These are phyloP conservation scores for Hyperopisus bebe DNA, from an alignment of 2,113 vertebrate genomes.

Conservation along the genomic window DNA sequence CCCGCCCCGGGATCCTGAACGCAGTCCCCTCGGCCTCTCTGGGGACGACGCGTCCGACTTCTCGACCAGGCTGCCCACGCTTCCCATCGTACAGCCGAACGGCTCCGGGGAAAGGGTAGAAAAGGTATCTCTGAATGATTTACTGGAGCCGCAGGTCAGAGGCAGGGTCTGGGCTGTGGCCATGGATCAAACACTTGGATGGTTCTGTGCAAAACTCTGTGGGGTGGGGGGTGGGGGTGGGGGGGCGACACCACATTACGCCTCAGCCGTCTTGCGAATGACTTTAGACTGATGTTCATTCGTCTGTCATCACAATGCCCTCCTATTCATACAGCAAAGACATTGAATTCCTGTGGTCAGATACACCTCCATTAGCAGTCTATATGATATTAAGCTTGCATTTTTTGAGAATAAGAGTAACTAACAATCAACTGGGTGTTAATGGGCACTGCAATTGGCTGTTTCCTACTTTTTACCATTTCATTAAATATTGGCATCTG, in stretches of 20 bases:
- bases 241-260: not conserved
- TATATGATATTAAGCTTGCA: not conserved
- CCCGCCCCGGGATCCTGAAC: slow-evolving; percentile 65
- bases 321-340: not conserved
- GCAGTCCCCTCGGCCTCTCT: slow-evolving; percentile 58
- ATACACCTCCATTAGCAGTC: not conserved
- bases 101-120: slow-evolving; percentile 49
- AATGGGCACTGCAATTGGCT: not conserved
- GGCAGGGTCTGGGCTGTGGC: slow-evolving; percentile 82
- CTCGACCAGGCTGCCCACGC: slow-evolving; percentile 92
- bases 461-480: not conserved
- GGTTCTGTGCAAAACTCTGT: slow-evolving; percentile 60
- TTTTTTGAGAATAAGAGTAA: not conserved
- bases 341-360: not conserved
- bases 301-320: not conserved
- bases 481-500: not conserved
- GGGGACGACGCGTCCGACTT: slow-evolving; percentile 74
- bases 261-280: not conserved
- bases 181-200: slow-evolving; percentile 76
- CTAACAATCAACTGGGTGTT: not conserved
- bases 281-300: not conserved
- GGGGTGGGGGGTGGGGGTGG: not conserved
- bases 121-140: slow-evolving; percentile 57
- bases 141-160: slow-evolving; percentile 69
- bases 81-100: slow-evolving; percentile 78